phyloP scores from a whole-genome alignment of 2,797 vertebrate species.

The Threskiornis aethiopicus region DNA sequence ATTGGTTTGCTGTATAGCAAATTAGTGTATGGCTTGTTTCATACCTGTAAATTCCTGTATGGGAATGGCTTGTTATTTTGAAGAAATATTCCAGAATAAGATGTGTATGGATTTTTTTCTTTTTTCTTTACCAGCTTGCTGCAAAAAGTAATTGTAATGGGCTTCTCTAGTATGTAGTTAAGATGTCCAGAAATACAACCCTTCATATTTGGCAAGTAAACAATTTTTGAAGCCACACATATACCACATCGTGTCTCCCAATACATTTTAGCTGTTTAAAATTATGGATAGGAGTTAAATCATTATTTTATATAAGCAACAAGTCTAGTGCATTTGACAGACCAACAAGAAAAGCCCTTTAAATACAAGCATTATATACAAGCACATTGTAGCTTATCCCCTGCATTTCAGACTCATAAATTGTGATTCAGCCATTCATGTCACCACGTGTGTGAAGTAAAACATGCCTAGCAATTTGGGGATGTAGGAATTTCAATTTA shows the following conservation, averaged over 20 bases:
- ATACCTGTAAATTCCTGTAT: not conserved
- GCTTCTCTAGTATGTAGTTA: not conserved
- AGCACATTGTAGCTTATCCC: not conserved
- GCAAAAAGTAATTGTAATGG: not conserved
- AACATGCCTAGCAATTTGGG: not conserved
- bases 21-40: not conserved
- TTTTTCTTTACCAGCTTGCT: not conserved
- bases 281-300: not conserved
- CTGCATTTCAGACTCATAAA: not conserved
- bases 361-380: not conserved
- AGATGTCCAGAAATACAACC: not conserved
- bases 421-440: not conserved
- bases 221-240: not conserved
- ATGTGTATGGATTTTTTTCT: not conserved
- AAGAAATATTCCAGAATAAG: not conserved
- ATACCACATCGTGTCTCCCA: not conserved
- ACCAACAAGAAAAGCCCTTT: not conserved
- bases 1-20: not conserved
- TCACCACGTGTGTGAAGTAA: not conserved
- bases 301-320: not conserved
- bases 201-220: not conserved
- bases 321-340: not conserved
- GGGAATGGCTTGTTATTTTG: not conserved
- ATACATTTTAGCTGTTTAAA: not conserved
- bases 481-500: not conserved